Evolutionary conservation across 2,888 invertebrate species (phyloP).

Genomic region (Stegophylla sp.): DNA sequence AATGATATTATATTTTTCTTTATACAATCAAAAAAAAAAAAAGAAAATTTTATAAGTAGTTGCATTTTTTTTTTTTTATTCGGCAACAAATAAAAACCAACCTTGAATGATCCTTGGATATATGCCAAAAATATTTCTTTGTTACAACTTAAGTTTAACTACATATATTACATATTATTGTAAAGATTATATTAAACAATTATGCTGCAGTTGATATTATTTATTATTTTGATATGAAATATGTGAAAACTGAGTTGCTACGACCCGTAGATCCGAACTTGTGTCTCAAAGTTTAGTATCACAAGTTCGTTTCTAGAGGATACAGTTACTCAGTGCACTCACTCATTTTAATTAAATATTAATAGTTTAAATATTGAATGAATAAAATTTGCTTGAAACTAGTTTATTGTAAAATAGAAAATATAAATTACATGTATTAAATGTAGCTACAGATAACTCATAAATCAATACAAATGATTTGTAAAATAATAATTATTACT

Average conservation of each 20-base stretch:
- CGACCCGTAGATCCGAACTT: slow-evolving; percentile 59
- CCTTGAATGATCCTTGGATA: slow-evolving; percentile 42
- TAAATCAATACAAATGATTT: neutral
- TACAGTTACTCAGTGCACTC: slow-evolving; percentile 39
- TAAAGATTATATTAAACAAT: neutral
- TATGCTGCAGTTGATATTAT: neutral
- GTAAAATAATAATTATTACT: neutral
- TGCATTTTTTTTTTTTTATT: slow-evolving; percentile 1
- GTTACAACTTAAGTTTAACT: slow-evolving; percentile 24
- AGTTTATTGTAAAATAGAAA: neutral
- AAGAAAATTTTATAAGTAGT: no score
- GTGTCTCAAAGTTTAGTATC: slow-evolving; percentile 53
- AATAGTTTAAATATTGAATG: neutral
- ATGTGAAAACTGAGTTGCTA: slow-evolving; percentile 40
- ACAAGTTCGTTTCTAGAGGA: slow-evolving; percentile 57
- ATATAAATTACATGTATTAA: neutral
- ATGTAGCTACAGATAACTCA: neutral
- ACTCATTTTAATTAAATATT: neutral
- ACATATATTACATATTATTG: neutral
- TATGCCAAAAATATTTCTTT: slow-evolving; percentile 24
- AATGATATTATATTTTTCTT: neutral
- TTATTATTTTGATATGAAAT: neutral
- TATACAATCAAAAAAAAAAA: neutral
- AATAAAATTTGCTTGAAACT: neutral
- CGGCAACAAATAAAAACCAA: neutral